Evolutionary conservation across 2,113 vertebrate genomes (phyloP).

Genomic region (Entelurus aequoreus): DNA sequence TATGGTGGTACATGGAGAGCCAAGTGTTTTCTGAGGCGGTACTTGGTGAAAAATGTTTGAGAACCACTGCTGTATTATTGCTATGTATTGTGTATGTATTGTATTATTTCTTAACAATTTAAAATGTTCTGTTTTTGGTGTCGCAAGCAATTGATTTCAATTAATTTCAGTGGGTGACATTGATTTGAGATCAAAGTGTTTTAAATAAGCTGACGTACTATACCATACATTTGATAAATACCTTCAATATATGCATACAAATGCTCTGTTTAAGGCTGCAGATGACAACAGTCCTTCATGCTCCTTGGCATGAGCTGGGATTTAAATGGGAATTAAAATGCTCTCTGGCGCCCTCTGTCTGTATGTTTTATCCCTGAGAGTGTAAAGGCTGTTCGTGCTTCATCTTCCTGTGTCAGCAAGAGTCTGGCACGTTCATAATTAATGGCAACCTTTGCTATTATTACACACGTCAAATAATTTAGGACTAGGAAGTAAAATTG

Average conservation of each 20-base stretch:
- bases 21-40: too few species aligned
- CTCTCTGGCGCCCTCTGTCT: constrained; percentile 46
- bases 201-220: too few species aligned
- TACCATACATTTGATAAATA: too few species aligned
- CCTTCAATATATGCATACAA: background rate
- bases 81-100: too few species aligned
- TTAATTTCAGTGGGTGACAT: too few species aligned
- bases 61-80: too few species aligned
- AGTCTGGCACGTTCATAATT: background rate
- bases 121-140: too few species aligned
- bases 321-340: background rate
- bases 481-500: background rate
- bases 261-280: constrained; percentile 30
- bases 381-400: background rate
- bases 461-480: constrained; percentile 5
- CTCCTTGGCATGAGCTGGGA: background rate
- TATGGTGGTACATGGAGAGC: too few species aligned
- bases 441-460: constrained; percentile 7
- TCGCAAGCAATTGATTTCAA: too few species aligned
- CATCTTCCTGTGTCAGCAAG: background rate
- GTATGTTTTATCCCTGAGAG: background rate
- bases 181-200: too few species aligned
- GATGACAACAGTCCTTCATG: constrained; percentile 27
- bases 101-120: too few species aligned
- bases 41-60: too few species aligned